A percentile compares a stretch with the other conserved stretches of the same genome.
Evolutionary conservation across 2,888 invertebrate genomes (phyloP).

Genomic region (Eudasyphora cyanicolor): DNA sequence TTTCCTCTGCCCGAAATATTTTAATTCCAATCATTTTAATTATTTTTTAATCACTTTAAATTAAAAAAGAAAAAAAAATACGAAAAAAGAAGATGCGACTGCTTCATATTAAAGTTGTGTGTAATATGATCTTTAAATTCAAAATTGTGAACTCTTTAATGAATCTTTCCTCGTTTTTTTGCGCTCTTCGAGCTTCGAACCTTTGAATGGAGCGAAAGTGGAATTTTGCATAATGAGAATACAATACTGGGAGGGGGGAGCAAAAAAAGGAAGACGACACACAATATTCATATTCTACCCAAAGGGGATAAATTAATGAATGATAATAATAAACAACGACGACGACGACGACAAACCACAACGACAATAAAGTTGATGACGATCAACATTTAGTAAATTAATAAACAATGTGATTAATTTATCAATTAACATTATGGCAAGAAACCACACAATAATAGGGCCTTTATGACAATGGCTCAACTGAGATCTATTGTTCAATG

Average conservation of each 20-base stretch:
- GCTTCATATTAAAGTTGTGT: background rate
- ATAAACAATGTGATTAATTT: constrained; percentile 80
- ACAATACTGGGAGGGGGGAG: no score
- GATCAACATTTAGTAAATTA: constrained; percentile 73
- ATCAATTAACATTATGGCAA: constrained; percentile 76
- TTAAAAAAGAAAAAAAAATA: background rate
- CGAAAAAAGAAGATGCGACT: background rate
- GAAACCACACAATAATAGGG: constrained; percentile 67
- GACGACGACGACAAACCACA: background rate
- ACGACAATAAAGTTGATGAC: constrained; percentile 31
- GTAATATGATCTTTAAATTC: constrained; percentile 61
- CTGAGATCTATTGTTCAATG: no score
- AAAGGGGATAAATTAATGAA: constrained; percentile 21
- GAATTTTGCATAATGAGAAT: constrained; percentile 68
- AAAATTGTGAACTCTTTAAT: constrained; percentile 42
- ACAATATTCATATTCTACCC: no score
- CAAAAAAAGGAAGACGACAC: constrained; percentile 32
- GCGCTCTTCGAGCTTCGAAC: constrained; percentile 40
- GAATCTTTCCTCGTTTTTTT: constrained; percentile 42
- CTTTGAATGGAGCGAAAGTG: constrained; percentile 32
- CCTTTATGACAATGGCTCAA: no score
- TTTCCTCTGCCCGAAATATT: background rate
- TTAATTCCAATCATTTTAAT: constrained; percentile 29
- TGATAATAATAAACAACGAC: constrained; percentile 28
- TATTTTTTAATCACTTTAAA: constrained; percentile 60